phyloP scores from a whole-genome alignment of 1,140 invertebrate genomes.

The Diplogasteroides magnus region DNA sequence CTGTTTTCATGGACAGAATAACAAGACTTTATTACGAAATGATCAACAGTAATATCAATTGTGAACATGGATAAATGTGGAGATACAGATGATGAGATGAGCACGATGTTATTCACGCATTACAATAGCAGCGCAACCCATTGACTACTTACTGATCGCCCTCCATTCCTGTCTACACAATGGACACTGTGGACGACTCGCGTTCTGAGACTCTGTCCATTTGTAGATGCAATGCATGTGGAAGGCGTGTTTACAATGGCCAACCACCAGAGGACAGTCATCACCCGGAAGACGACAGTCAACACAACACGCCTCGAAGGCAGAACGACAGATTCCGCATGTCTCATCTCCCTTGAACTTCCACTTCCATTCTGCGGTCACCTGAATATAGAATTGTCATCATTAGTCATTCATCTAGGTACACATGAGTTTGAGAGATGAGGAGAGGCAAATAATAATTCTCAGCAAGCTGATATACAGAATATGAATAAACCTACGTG shows the following conservation, averaged over 20 bases:
- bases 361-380: slow-evolving; percentile 83
- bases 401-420: slow-evolving; percentile 4
- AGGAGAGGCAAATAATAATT: not conserved
- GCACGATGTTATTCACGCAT: too few relatives aligned
- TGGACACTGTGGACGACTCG: slow-evolving; percentile 5
- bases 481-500: slow-evolving; percentile 4
- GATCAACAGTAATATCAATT: too few relatives aligned
- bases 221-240: slow-evolving; percentile 13
- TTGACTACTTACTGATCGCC: too few relatives aligned
- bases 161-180: slow-evolving; percentile 14
- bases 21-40: too few relatives aligned
- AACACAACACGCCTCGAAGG: slow-evolving; percentile 95
- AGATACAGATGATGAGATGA: too few relatives aligned
- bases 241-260: slow-evolving; percentile 4
- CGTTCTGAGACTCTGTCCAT: slow-evolving; percentile 8
- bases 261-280: slow-evolving; percentile 77
- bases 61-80: too few relatives aligned
- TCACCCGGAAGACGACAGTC: slow-evolving; percentile 97
- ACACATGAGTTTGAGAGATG: slow-evolving; percentile 1
- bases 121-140: too few relatives aligned
- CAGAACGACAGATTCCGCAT: slow-evolving; percentile 96
- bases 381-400: slow-evolving; percentile 25
- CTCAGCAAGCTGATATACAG: not conserved
- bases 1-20: too few relatives aligned
- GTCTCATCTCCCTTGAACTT: slow-evolving; percentile 90